These are phyloP conservation scores for Graphium colonna DNA, from an alignment of 2,888 invertebrate species.

Conservation along the genomic window DNA sequence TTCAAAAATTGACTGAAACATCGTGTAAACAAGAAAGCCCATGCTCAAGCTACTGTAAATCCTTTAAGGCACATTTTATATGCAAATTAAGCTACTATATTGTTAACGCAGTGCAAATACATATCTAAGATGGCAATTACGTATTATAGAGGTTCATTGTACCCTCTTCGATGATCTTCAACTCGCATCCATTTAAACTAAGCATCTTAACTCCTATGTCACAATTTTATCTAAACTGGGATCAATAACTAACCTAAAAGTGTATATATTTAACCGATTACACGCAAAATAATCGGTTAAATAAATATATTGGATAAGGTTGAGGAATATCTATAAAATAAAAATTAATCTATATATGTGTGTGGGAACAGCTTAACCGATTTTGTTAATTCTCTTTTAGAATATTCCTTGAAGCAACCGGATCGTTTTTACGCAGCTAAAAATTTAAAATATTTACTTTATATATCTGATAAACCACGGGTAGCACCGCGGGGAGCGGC, in stretches of 20 bases:
- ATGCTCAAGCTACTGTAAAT: no score
- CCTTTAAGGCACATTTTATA: conserved; percentile 15
- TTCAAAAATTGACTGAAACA: no score
- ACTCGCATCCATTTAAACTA: conserved; percentile 42
- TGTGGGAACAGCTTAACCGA: no score
- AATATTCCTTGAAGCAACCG: no score
- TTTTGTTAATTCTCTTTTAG: no score
- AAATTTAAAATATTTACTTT: no score
- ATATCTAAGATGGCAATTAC: conserved; percentile 31
- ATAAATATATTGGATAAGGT: background rate
- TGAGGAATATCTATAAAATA: background rate
- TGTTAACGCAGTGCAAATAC: conserved; percentile 29
- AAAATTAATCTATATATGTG: no score
- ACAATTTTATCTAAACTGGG: background rate
- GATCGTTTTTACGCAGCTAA: no score
- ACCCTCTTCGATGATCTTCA: conserved; percentile 32
- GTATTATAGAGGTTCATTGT: conserved; percentile 41
- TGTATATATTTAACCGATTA: background rate
- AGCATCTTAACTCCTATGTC: conserved; percentile 28
- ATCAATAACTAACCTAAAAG: background rate
- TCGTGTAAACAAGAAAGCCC: no score
- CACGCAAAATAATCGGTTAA: background rate
- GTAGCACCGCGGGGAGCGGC: no score
- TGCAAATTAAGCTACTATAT: conserved; percentile 30
- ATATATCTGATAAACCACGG: no score